These are phyloP conservation scores for Lamprologus sp. DNA, from an alignment of 2,113 vertebrate species.

Conservation along the genomic window DNA sequence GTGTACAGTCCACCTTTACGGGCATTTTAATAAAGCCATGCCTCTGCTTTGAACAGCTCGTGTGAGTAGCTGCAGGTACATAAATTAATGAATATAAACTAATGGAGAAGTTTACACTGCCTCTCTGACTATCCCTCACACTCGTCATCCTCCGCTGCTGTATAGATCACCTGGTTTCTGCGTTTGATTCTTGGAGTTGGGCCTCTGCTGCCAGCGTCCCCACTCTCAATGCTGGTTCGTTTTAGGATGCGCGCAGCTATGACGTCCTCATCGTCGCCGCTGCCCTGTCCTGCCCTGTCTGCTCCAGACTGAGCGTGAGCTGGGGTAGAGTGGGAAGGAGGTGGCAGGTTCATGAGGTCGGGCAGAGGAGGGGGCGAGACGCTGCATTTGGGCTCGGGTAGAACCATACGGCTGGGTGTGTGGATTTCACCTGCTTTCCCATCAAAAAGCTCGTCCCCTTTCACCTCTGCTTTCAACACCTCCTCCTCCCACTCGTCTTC, in stretches of 20 bases:
- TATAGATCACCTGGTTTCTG: slow-evolving; percentile 90
- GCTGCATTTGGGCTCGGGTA: slow-evolving; percentile 59
- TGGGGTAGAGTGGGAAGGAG: slow-evolving; percentile 70
- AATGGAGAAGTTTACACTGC: not conserved
- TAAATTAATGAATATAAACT: not conserved
- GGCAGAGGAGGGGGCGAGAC: slow-evolving; percentile 51
- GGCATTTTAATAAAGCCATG: not conserved
- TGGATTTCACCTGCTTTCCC: not conserved
- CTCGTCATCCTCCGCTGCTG: slow-evolving; percentile 72
- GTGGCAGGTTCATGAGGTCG: slow-evolving; percentile 27
- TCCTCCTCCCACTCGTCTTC: slow-evolving; percentile 83
- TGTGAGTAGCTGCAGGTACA: not conserved
- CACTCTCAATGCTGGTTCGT: slow-evolving; percentile 72
- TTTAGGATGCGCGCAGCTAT: slow-evolving; percentile 66
- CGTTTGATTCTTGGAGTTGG: slow-evolving; percentile 84
- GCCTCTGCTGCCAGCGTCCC: slow-evolving; percentile 35
- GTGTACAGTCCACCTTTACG: not conserved
- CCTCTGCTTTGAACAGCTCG: not conserved
- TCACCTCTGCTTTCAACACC: not conserved
- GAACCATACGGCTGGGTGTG: slow-evolving; percentile 63
- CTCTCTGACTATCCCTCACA: slow-evolving; percentile 20
- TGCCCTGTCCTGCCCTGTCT: not conserved
- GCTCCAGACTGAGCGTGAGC: slow-evolving; percentile 51
- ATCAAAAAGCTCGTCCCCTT: slow-evolving; percentile 18
- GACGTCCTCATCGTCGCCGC: not conserved